Evolutionary conservation across 2,888 invertebrate species (phyloP), one percentile per base, ranked within the genome.

Genomic region (Ellobium chinense): DNA sequence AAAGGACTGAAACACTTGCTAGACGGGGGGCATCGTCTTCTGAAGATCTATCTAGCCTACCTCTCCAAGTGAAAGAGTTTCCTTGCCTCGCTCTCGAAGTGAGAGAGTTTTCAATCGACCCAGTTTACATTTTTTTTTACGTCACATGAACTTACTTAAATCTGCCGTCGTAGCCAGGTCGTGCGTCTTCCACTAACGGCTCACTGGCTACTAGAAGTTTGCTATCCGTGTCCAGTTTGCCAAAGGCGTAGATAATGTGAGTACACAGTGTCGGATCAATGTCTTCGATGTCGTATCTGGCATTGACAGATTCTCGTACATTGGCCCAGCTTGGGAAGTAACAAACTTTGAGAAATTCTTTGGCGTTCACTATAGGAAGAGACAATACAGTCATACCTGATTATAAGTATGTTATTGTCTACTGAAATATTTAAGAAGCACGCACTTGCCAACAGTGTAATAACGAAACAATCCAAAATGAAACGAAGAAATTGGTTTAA

Each of bases 321-420:
- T 74, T 56, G 29, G 77, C 56, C 83, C 83, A 83, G 74, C 73
- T 83, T 9, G 80, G 29, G 60, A 82, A 83, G 78, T 83, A 83
- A 60, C 83, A 83, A 24, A 80, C 58, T 5, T 74, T 63, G n/a
- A 83, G 9, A 36, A 83, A 83, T 9, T 75, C 66, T 14, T 54
- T 60, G 9, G 62, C 66, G 12, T 14, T 14, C 1, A 7, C 65
- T 78, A 60, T 31, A n/a, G 69, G 21, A 21, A n/a, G n/a, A n/a
- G n/a, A n/a, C n/a, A n/a, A n/a, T n/a, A n/a, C n/a, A n/a, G n/a
- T n/a, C n/a, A n/a, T n/a, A n/a, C n/a, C n/a, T n/a, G n/a, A n/a
- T n/a, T n/a, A n/a, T n/a, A n/a, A n/a, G n/a, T n/a, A n/a, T n/a
- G n/a, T n/a, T n/a, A n/a, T n/a, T n/a, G n/a, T n/a, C n/a, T n/a